Evolutionary conservation across 53 echinoderm and acorn worm genomes (phyloP), one percentile per base, ranked within the genome.

Genomic region (Patiria pectinifera): DNA sequence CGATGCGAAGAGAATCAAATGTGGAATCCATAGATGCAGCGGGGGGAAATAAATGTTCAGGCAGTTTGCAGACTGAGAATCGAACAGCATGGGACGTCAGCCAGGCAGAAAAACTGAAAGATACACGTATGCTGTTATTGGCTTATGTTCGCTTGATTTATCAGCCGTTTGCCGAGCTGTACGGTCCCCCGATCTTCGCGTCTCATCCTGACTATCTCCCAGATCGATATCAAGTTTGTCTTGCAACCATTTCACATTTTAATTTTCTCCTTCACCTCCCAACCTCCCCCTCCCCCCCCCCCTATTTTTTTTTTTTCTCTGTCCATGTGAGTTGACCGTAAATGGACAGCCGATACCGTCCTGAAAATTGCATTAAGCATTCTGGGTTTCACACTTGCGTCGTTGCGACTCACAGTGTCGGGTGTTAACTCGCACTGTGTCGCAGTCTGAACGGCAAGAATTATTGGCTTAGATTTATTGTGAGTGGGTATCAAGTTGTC

Each of bases 261-360:
- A 45, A 16, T 78, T 46, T 78, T 78, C 79, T 45, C 24, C 45
- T 18, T 78, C 8, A n/a, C 24, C 24, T 74, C 53, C 24, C 24
- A 74, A 0, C 22, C 22, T 4, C 18, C 19, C 19, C 24, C 19
- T 24, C 19, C 74, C 0, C 24, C 19, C 24, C 24, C 24, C 72
- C n/a, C n/a, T 23, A 2, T 23, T 23, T 23, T 72, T 3, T 74
- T 23, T 4, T n/a, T 23, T 23, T 74, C 74, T 74, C 24, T 74
- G 8, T 74, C 22, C 74, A 23, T 69, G 85, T 85, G 85, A 85
- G 85, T 15, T 85, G 85, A 85, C 85, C 85, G 85, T 63, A 85
- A 85, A 85, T 66, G 19, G 85, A 85, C 45, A 60, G 85, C 70
- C 69, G 69, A 45, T 69, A 69, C 69, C 45, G 13, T 85, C 85